Percentiles rank a stretch among this genome's conserved stretches.
Conservation (phyloP, 2,797 vertebrate genomes). For the Cygnus olor region DNA sequence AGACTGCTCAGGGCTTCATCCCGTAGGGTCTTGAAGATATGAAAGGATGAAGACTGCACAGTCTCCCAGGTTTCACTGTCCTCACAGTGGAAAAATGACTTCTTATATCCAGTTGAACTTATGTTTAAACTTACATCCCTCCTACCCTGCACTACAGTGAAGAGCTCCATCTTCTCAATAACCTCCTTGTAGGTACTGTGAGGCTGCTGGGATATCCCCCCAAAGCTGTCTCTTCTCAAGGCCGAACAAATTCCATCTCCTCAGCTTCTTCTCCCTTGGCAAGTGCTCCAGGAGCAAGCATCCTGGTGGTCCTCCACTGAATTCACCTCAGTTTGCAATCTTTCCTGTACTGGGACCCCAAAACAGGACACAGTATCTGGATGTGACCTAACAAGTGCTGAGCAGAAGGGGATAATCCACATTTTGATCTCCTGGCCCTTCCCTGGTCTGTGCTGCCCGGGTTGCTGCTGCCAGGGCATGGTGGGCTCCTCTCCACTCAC, state of each 20-base stretch:
- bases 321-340: neutral
- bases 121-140: neutral
- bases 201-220: neutral
- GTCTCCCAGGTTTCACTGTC: neutral
- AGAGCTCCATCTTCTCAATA: neutral
- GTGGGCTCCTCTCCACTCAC: neutral
- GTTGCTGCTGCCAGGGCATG: neutral
- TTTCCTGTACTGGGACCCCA: neutral
- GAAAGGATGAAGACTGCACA: neutral
- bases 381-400: neutral
- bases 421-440: neutral
- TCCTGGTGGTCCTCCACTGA: neutral
- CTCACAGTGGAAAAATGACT: neutral
- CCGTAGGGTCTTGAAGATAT: neutral
- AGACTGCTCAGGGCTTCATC: neutral
- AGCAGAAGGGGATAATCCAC: neutral
- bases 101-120: neutral
- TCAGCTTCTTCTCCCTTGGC: neutral
- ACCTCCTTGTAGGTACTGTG: neutral
- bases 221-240: neutral
- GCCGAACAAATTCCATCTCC: neutral
- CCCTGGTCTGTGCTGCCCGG: neutral
- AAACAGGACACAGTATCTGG: neutral
- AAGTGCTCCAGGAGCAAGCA: neutral
- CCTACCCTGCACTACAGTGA: neutral